Conservation (phyloP, 2,113 vertebrate genomes). For the Peucedramus taeniatus region DNA sequence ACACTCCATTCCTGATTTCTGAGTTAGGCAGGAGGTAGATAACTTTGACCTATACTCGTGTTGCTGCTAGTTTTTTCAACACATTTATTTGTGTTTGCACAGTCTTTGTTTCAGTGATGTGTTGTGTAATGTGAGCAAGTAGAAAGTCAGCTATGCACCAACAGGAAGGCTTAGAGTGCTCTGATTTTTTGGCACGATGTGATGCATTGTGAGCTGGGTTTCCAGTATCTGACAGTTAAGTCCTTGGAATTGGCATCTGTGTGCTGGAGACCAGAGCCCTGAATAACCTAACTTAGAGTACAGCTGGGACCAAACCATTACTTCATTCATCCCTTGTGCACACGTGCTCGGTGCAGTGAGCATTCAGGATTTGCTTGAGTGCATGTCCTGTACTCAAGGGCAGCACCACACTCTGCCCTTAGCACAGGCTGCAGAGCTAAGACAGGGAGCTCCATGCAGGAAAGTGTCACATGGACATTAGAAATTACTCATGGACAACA, state of each 20-base stretch:
- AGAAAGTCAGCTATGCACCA: neutral
- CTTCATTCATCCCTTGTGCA: neutral
- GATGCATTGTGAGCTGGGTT: neutral
- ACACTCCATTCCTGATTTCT: neutral
- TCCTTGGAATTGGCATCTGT: neutral
- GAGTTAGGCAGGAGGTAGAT: neutral
- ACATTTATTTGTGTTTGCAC: neutral
- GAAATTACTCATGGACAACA: neutral
- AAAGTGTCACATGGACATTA: neutral
- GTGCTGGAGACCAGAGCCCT: neutral
- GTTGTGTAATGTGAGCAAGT: slow-evolving; percentile 41
- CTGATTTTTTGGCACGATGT: neutral
- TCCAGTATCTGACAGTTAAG: neutral
- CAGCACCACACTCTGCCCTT: neutral
- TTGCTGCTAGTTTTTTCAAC: neutral
- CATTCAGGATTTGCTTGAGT: neutral
- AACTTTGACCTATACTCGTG: slow-evolving; percentile 15
- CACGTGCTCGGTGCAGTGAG: accelerated
- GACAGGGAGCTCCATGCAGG: neutral
- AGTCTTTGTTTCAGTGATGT: slow-evolving; percentile 36
- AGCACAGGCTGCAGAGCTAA: neutral
- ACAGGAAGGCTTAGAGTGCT: slow-evolving; percentile 18
- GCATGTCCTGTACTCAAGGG: neutral
- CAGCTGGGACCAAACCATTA: neutral
- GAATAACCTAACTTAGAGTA: neutral